Conservation (phyloP, 2,113 vertebrate species). For the Crotalus viridis region DNA sequence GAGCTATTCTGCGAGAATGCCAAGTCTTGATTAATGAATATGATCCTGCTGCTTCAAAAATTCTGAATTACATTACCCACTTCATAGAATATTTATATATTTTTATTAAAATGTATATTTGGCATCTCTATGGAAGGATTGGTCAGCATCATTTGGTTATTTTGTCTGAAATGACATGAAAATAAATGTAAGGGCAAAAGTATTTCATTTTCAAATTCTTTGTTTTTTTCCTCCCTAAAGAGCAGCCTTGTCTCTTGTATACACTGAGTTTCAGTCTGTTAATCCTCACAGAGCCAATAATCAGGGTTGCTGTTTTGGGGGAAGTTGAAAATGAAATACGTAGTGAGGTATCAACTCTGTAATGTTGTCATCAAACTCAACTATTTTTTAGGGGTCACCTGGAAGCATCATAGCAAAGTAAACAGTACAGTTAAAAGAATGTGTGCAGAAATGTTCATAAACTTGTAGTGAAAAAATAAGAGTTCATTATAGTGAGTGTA, state of each 20-base stretch:
- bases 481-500: slow-evolving; percentile 38
- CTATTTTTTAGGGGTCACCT: neutral
- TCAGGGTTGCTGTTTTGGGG: neutral
- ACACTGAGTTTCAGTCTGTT: neutral
- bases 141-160: neutral
- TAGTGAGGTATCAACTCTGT: neutral
- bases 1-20: neutral
- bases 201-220: neutral
- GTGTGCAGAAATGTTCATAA: slow-evolving; percentile 32
- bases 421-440: neutral
- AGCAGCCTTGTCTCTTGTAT: neutral
- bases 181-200: neutral
- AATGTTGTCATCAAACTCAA: neutral
- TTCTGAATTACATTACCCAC: neutral
- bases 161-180: neutral
- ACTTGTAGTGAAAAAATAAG: slow-evolving; percentile 45
- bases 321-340: neutral
- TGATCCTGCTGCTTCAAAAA: neutral
- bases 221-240: neutral
- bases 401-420: neutral
- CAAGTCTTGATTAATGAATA: neutral
- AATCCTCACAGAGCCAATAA: neutral
- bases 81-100: neutral
- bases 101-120: neutral
- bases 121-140: neutral